Evolutionary conservation across 2,797 vertebrate genomes (phyloP), one percentile per base, ranked within the genome.

Genomic region (Catamblyrhynchus diadema): DNA sequence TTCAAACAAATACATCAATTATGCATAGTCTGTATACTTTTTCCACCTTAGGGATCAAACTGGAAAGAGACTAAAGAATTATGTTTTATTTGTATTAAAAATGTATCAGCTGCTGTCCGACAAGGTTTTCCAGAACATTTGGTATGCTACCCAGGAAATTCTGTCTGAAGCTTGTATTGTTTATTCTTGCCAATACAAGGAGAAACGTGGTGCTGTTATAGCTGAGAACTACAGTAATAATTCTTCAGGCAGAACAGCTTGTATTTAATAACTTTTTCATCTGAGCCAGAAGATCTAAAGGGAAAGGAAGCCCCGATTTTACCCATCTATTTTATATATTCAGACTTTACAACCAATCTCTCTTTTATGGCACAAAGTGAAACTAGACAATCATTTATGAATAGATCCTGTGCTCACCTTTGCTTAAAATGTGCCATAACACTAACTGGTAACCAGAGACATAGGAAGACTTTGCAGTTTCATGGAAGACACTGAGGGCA

Each of bases 41-140:
- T 95, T 91, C 86, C 84, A 94, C 92, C 90, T 93, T 32, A 80
- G 95, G 93, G 97, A 96, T 94, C 85, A 84, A 85, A 88, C 28
- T 66, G 45, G 92, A 95, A 89, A 0, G 15, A 91, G 94, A 81
- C 69, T 61, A 57, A 89, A 94, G 91, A 90, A 85, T 91, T 88
- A 90, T 61, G 79, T 85, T 87, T 95, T 96, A 94, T 92, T 90
- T 94, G 82, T 90, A 97, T 96, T 97, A 97, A 97, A 97, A 97
- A 97, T 96, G 87, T 86, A 96, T 95, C 81, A 91, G 83, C 66
- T 94, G 66, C 75, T 97, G 92, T 95, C 95, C 84, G 30, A 94
- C 88, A 90, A 74, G 81, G 84, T 89, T 93, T 97, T 94, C 92
- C 78, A 81, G 73, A 97, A 91, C 77, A 89, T 90, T 93, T 97